Percentiles rank a stretch among this genome's conserved stretches.
Evolutionary conservation across 2,797 vertebrate species (phyloP).

Genomic region (Coregonus ussuriensis): DNA sequence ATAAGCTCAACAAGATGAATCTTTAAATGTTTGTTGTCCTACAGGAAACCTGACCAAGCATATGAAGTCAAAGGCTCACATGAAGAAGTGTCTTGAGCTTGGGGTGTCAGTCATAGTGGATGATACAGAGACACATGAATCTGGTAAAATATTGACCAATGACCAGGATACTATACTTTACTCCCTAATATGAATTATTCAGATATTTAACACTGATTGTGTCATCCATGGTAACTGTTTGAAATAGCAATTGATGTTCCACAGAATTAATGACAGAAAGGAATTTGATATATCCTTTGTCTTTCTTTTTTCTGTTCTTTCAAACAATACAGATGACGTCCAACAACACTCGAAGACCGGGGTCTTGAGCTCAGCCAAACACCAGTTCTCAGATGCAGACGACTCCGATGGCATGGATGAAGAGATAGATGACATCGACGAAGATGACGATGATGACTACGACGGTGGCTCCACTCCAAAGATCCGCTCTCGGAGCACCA

Average conservation of each 20-base stretch:
- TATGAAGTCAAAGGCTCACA: slow-evolving; percentile 99
- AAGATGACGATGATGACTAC: slow-evolving; percentile 94
- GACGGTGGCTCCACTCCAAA: slow-evolving; percentile 94
- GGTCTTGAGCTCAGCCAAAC: slow-evolving; percentile 78
- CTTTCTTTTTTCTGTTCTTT: slow-evolving; percentile 30
- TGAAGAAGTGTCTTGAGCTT: slow-evolving; percentile 98
- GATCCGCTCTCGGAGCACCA: slow-evolving; percentile 92
- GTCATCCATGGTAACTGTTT: neutral
- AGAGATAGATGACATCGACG: slow-evolving; percentile 92
- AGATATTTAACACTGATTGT: neutral
- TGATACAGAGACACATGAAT: slow-evolving; percentile 90
- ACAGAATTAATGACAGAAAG: neutral
- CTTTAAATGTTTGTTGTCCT: slow-evolving; percentile 10
- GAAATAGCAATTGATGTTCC: neutral
- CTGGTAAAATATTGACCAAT: slow-evolving; percentile 75
- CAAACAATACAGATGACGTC: slow-evolving; percentile 78
- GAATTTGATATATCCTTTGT: neutral
- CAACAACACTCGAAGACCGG: slow-evolving; percentile 83
- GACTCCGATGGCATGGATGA: slow-evolving; percentile 91
- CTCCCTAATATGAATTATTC: neutral
- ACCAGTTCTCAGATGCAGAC: slow-evolving; percentile 97
- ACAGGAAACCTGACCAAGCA: slow-evolving; percentile 98
- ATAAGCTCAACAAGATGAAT: neutral
- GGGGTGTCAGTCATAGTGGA: slow-evolving; percentile 95
- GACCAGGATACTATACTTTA: neutral